Base-by-base conservation (phyloP, 2,888 invertebrate species). In the Lasioglossum zephyrum region DNA sequence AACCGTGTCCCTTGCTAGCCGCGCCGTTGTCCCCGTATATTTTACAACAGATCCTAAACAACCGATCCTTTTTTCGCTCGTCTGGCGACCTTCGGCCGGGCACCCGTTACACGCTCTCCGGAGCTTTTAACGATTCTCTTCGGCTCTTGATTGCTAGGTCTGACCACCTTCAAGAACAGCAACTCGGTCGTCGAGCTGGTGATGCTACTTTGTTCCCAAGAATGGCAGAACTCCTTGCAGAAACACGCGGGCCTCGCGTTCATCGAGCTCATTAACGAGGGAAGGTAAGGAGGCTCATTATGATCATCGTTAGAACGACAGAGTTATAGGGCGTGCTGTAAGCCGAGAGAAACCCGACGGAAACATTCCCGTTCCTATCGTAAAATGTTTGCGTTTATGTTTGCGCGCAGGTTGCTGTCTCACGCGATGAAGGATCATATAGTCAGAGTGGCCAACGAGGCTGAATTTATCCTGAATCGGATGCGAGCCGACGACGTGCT, bases 371-470 rank as follows among this genome's bases (percentile, higher is more conserved):
- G 75, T 76, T 78, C 77, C 47, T 72, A 73, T 86, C 73, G 78
- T 87, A 87, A 89, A 88, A 82, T 11, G 57, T 86, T 81, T 66
- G 76, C 84, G 57, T 73, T 84, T 86, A 69, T 77, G 75, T 89
- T 89, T 92, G 88, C 90, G 66, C 70, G n/a, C 92, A 96, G 99
- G 77, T 96, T 99, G 89, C 96, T 99, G 90, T 99, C 99, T 4
- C 99, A 99, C 95, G 99, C 99, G 41, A 99, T 99, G 97, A 97
- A 99, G 93, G 99, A 99, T 95, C 99, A 99, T 95, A 99, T 99
- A 93, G 99, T 99, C 39, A 96, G 99, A 80, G 99, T 99, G 22
- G 99, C 99, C 47, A 99, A 99, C 94, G 99, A 99, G 95, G 99
- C 99, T 0, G 99, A 99, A 95, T 99, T 99, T 95, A 99, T 99